Percentiles rank a stretch among this genome's conserved stretches.
Evolutionary conservation across 2,113 vertebrate species (phyloP).

Genomic region (Corapipo altera): DNA sequence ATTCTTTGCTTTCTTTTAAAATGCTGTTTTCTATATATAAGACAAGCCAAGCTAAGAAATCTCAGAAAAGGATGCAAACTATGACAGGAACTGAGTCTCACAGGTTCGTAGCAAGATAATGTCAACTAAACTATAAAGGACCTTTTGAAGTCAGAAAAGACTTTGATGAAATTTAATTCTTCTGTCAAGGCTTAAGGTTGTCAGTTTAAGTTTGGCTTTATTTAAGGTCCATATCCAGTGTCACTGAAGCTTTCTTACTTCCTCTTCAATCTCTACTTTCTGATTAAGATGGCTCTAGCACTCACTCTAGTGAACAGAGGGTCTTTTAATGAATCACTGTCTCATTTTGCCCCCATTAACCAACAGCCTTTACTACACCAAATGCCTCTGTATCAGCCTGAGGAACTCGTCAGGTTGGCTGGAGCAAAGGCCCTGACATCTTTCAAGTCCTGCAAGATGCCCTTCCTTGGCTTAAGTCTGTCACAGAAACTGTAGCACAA

Average conservation of each 20-base stretch:
- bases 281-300: neutral
- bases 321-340: neutral
- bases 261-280: neutral
- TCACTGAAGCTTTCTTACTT: neutral
- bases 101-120: neutral
- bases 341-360: neutral
- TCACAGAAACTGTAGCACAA: neutral
- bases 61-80: neutral
- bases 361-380: neutral
- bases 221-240: neutral
- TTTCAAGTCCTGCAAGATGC: neutral
- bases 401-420: fast-evolving
- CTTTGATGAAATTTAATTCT: neutral
- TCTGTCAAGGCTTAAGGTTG: neutral
- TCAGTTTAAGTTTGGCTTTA: neutral
- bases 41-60: neutral
- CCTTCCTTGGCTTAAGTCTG: neutral
- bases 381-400: neutral
- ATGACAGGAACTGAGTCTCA: neutral
- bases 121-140: neutral
- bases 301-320: neutral
- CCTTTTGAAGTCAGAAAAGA: neutral
- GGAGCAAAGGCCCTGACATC: fast-evolving
- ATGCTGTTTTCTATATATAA: neutral
- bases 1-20: neutral